These are phyloP conservation scores for Eucidaris tribuloides DNA, from an alignment of 35 echinoderm and acorn worm species.

Conservation along the genomic window DNA sequence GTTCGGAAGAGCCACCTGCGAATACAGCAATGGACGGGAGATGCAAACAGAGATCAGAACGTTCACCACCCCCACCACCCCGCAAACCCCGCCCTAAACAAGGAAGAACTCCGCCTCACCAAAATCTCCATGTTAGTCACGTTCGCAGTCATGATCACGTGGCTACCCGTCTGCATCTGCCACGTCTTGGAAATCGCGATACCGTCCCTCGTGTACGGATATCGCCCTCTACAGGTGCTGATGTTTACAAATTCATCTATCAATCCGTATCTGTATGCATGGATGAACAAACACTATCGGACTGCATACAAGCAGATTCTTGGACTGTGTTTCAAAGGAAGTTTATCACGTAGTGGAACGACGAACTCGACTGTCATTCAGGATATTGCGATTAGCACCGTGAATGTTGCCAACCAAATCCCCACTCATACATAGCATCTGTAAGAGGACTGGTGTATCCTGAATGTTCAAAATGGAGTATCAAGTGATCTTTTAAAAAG, in stretches of 20 bases:
- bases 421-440: too few species aligned
- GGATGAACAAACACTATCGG: slow-evolving; percentile 57
- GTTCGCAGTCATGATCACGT: slow-evolving; percentile 47
- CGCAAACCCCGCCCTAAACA: not conserved
- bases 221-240: slow-evolving; percentile 42
- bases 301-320: slow-evolving; percentile 9
- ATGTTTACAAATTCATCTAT: slow-evolving; percentile 74
- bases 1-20: slow-evolving; percentile 21
- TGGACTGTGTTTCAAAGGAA: too few species aligned
- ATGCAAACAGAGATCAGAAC: not conserved
- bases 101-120: slow-evolving; percentile 55
- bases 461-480: too few species aligned
- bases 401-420: too few species aligned
- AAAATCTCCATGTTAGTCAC: slow-evolving; percentile 55
- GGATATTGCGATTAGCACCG: too few species aligned
- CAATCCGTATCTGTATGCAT: slow-evolving; percentile 74
- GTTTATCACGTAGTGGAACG: too few species aligned
- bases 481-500: too few species aligned
- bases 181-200: slow-evolving; percentile 47
- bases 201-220: slow-evolving; percentile 31
- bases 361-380: too few species aligned
- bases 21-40: not conserved
- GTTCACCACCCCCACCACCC: not conserved
- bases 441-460: too few species aligned
- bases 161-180: slow-evolving; percentile 57